These are phyloP conservation scores for Pardalotus punctatus DNA, from an alignment of 2,113 vertebrate species.

Conservation along the genomic window DNA sequence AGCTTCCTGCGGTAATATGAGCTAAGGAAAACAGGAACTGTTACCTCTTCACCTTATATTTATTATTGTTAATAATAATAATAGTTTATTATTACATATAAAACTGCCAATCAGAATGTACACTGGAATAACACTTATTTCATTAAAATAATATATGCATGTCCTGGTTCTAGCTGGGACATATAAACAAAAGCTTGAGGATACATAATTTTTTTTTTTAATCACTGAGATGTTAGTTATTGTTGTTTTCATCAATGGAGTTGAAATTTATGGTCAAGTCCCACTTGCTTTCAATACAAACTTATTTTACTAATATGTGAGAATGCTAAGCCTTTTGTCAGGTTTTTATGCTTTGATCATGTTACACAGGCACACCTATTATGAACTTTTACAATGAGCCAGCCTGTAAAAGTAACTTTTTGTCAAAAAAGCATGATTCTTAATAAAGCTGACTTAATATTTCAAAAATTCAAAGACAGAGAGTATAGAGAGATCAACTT, in stretches of 20 bases:
- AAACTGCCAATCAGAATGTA: not conserved
- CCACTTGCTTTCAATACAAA: not conserved
- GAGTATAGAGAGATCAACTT: not conserved
- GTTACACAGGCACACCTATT: not conserved
- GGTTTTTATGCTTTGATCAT: not conserved
- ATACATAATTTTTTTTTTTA: not conserved
- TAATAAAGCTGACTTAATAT: not conserved
- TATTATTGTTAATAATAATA: not conserved
- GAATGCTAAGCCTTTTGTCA: not conserved
- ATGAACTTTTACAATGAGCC: not conserved
- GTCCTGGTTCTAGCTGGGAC: not conserved
- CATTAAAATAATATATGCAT: not conserved
- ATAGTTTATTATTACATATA: not conserved
- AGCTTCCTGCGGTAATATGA: not conserved
- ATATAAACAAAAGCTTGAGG: not conserved
- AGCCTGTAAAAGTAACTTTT: not conserved
- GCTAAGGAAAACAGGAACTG: not conserved
- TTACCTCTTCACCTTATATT: not conserved
- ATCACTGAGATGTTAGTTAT: not conserved
- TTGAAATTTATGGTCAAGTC: not conserved
- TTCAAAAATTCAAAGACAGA: not conserved
- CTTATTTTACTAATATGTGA: not conserved
- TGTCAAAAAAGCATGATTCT: not conserved
- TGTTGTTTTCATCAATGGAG: not conserved
- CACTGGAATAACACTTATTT: not conserved